A percentile compares a stretch with the other conserved stretches of the same genome.
phyloP scores from a whole-genome alignment of 2,797 vertebrate genomes.

The Phaenicophaeus curvirostris region DNA sequence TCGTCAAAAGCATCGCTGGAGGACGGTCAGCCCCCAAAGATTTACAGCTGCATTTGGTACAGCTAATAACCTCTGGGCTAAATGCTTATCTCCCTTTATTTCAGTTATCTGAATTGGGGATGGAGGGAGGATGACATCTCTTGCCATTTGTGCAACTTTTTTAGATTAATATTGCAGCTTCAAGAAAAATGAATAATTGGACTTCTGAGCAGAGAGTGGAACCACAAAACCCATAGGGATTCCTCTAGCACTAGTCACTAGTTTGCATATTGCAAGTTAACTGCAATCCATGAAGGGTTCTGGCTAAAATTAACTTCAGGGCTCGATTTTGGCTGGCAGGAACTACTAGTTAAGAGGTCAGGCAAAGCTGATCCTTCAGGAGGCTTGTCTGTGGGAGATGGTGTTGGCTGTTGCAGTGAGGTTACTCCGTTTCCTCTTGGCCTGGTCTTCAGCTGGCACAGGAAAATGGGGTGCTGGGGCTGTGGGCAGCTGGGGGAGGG shows the following conservation, averaged over 20 bases:
- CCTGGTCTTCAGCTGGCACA: not conserved
- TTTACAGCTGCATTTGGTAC: constrained; percentile 31
- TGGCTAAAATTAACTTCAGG: constrained; percentile 58
- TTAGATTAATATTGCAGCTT: constrained; percentile 54
- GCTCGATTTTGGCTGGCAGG: constrained; percentile 34
- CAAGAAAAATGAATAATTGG: constrained; percentile 62
- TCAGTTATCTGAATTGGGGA: constrained; percentile 26
- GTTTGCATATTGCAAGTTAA: constrained; percentile 64
- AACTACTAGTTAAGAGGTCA: constrained; percentile 55
- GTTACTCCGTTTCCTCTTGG: not conserved
- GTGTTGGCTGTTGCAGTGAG: not conserved
- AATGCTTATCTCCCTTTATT: constrained; percentile 51
- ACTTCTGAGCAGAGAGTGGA: constrained; percentile 53
- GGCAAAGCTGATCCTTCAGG: constrained; percentile 33
- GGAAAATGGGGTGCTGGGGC: not conserved
- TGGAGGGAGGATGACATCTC: constrained; percentile 40
- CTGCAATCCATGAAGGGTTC: constrained; percentile 51
- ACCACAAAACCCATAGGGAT: constrained; percentile 42
- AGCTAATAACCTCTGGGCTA: constrained; percentile 43
- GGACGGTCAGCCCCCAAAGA: constrained; percentile 12
- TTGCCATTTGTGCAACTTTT: constrained; percentile 45
- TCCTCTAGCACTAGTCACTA: constrained; percentile 55
- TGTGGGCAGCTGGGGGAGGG: not conserved
- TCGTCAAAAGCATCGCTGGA: not conserved
- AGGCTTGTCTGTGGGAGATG: not conserved